Conservation (phyloP, 2,888 invertebrate species). For the Caprella mutica region DNA sequence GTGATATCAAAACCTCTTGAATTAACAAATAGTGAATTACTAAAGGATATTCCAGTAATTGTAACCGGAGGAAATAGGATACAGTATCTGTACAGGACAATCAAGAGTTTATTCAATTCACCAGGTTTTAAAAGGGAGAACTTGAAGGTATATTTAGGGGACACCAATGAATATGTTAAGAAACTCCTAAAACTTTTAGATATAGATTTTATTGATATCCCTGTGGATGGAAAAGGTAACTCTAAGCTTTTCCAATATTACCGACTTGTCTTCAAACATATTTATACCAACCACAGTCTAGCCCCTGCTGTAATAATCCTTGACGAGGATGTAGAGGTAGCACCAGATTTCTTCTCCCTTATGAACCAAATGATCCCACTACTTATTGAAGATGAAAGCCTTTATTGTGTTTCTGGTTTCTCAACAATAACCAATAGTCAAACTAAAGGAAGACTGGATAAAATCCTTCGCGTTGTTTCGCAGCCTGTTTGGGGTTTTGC, state of each 20-base stretch:
- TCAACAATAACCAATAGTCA: neutral
- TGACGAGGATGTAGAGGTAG: constrained; percentile 31
- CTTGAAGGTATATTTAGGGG: constrained; percentile 18
- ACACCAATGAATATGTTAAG: constrained; percentile 9
- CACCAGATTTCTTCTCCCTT: constrained; percentile 30
- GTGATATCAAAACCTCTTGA: constrained; percentile 11
- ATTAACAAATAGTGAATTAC: neutral
- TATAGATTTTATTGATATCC: constrained; percentile 12
- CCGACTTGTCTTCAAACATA: constrained; percentile 17
- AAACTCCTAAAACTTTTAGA: constrained; percentile 17
- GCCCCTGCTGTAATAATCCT: constrained; percentile 27
- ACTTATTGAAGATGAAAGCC: constrained; percentile 13
- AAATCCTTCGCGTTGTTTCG: constrained; percentile 9
- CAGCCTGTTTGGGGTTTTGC: constrained; percentile 31
- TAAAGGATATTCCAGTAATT: constrained; percentile 15
- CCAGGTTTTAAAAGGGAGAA: constrained; percentile 19
- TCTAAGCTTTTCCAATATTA: constrained; percentile 27
- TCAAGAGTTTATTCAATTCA: constrained; percentile 16
- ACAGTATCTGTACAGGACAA: constrained; percentile 24
- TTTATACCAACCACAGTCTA: constrained; percentile 11
- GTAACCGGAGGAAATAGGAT: constrained; percentile 27
- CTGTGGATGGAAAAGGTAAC: constrained; percentile 17
- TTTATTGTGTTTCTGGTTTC: constrained; percentile 26
- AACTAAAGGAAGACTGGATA: neutral
- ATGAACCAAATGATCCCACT: constrained; percentile 28